Base-by-base conservation (phyloP, 1,140 invertebrate genomes). In the Trigoniulus corallinus region DNA sequence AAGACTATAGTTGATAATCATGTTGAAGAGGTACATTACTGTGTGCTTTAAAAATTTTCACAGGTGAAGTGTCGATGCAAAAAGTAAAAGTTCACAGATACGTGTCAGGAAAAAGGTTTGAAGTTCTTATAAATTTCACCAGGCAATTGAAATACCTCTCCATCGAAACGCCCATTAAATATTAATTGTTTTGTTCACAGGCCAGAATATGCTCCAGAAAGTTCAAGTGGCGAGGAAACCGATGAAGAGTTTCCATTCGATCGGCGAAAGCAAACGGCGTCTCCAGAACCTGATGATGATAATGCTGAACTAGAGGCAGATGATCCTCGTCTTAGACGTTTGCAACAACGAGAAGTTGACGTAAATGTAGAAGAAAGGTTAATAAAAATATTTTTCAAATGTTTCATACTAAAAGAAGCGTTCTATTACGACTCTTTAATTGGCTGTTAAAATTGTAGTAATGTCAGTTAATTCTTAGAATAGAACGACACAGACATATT, bases 61-160 rank as follows among this genome's bases (percentile, higher is more conserved):
- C 53, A 88, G 87, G 88, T 64, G 84, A 93, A 72, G 69, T 91
- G 52, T 89, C 87, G 58, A 94, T 94, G 89, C 83, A 93, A 74
- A 94, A 93, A 66, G 89, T 94, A 1, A 94, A 94, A 70, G 89
- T 94, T 0, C 87, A 89, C 58, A 74, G 88, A 50, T 94, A 93
- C 63, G 84, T 93, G 47, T 88, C 86, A 27, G 88, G 88, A 41
- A 92, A 92, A 69, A 75, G 84, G 59, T 62, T n/a, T n/a, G n/a
- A n/a, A 47, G n/a, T 13, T 4, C 18, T 10, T 50, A 24, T 15
- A 50, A 13, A 48, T 10, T 12, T 39, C 37, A 12, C 12, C 37
- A 13, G 37, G 7, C 23, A 45, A 54, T 7, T 21, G n/a, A n/a
- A n/a, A n/a, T n/a, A n/a, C n/a, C n/a, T n/a, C n/a, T n/a, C n/a